Conservation (phyloP, 2,888 invertebrate species). For the Apamea epomidion region DNA sequence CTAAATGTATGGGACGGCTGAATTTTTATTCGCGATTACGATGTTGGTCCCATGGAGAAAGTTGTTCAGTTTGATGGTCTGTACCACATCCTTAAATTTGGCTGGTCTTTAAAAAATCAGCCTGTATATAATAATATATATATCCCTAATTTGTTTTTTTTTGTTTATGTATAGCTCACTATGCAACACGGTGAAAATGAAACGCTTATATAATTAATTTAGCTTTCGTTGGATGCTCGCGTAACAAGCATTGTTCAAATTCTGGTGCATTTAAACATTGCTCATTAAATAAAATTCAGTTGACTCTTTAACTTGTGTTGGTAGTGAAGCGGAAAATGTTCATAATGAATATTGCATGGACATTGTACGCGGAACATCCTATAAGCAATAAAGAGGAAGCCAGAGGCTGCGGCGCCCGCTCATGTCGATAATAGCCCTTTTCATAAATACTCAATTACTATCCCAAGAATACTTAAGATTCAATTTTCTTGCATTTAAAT, state of each 20-base stretch:
- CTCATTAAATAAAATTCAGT: conserved; percentile 36
- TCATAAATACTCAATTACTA: conserved; percentile 50
- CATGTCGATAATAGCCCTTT: conserved; percentile 39
- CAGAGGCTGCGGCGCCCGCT: not conserved
- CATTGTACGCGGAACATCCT: conserved; percentile 31
- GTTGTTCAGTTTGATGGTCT: too few species aligned
- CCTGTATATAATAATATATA: too few species aligned
- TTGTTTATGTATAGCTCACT: conserved; percentile 19
- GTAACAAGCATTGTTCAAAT: conserved; percentile 40
- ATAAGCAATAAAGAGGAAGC: conserved; percentile 27
- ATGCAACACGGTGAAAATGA: conserved; percentile 40
- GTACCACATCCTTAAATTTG: too few species aligned
- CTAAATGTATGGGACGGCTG: too few species aligned
- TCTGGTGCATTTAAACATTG: conserved; percentile 34
- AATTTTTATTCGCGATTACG: too few species aligned
- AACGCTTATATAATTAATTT: conserved; percentile 46
- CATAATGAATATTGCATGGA: conserved; percentile 35
- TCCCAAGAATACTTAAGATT: conserved; percentile 24
- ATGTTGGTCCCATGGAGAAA: too few species aligned
- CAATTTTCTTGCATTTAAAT: conserved; percentile 41
- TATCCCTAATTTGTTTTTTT: too few species aligned
- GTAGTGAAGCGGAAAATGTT: conserved; percentile 31
- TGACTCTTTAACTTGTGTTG: conserved; percentile 28
- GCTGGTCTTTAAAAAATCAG: too few species aligned
- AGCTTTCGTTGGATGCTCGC: conserved; percentile 30